Percentiles rank a stretch among this genome's conserved stretches.
These are phyloP conservation scores for Plagiodera versicolora DNA, from an alignment of 2,888 invertebrate genomes.

Conservation along the genomic window DNA sequence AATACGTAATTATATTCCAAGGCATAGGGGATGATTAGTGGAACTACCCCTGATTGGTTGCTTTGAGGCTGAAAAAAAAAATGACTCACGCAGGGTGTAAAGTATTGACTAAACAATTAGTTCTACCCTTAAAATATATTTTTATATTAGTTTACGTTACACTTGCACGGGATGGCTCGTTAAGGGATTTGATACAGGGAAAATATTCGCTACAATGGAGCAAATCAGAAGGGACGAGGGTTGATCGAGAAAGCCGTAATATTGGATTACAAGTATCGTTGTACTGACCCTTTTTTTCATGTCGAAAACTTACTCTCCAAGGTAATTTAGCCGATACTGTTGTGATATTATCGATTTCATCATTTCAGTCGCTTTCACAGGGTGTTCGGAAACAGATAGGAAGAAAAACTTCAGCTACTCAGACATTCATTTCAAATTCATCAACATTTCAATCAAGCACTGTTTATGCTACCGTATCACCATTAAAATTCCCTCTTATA, in stretches of 20 bases:
- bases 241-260: neutral
- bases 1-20: slow-evolving; percentile 56
- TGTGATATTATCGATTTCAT: neutral
- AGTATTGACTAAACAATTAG: slow-evolving; percentile 60
- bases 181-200: slow-evolving; percentile 24
- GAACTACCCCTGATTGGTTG: slow-evolving; percentile 55
- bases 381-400: no score
- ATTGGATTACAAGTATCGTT: neutral
- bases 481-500: no score
- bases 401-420: no score
- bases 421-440: no score
- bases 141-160: slow-evolving; percentile 47
- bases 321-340: neutral
- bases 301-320: neutral
- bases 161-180: slow-evolving; percentile 35
- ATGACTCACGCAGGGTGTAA: slow-evolving; percentile 59
- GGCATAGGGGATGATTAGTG: slow-evolving; percentile 54
- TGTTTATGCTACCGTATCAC: no score
- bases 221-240: slow-evolving; percentile 25
- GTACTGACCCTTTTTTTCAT: neutral
- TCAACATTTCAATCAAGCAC: no score
- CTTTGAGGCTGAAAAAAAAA: slow-evolving; percentile 55
- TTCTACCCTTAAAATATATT: slow-evolving; percentile 55
- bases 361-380: neutral
- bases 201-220: slow-evolving; percentile 20